Conservation (phyloP, 2,797 vertebrate genomes). For the Pyrocephalus nanus region DNA sequence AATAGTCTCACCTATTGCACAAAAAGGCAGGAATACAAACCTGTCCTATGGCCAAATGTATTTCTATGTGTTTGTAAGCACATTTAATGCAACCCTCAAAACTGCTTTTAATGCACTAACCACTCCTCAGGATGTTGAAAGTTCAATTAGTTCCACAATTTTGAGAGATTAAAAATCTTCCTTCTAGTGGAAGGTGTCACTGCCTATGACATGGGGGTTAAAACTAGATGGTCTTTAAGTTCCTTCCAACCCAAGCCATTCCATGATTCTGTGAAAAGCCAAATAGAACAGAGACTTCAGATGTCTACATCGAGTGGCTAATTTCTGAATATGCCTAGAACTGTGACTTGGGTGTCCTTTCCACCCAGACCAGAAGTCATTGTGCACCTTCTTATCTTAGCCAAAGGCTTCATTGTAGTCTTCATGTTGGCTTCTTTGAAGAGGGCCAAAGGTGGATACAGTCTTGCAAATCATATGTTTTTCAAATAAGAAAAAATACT, state of each 20-base stretch:
- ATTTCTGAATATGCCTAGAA: not conserved
- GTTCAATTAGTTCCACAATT: not conserved
- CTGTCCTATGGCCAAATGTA: not conserved
- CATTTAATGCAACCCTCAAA: not conserved
- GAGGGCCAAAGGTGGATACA: not conserved
- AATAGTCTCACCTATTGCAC: not conserved
- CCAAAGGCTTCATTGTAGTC: not conserved
- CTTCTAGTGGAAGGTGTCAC: not conserved
- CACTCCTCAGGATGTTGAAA: not conserved
- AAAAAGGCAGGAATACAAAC: not conserved
- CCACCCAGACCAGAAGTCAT: not conserved
- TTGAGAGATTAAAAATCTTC: not conserved
- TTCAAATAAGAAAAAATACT: not conserved
- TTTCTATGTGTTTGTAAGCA: not conserved
- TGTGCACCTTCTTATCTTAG: not conserved
- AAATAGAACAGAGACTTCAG: not conserved
- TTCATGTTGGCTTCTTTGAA: not conserved
- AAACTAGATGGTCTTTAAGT: not conserved
- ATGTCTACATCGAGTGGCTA: not conserved
- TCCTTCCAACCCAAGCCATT: not conserved
- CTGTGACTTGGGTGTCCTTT: not conserved
- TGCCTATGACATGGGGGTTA: accelerated
- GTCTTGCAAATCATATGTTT: not conserved
- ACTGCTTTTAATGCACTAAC: not conserved
- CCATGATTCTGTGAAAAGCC: not conserved